Conservation (phyloP, 1,140 invertebrate genomes). For the Dendrolimus kikuchii region DNA sequence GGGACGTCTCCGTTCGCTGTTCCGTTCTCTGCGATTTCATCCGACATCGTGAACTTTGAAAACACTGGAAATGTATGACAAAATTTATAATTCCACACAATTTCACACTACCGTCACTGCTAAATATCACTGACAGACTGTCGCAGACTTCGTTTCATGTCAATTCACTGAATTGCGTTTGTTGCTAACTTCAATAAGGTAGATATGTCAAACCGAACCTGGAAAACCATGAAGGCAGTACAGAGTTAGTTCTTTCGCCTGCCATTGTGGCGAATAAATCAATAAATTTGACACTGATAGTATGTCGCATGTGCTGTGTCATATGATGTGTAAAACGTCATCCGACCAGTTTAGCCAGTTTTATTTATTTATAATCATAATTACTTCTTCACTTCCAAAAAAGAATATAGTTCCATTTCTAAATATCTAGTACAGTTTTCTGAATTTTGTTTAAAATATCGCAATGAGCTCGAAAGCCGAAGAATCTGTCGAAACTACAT, state of each 20-base stretch:
- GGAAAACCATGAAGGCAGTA: too few relatives aligned
- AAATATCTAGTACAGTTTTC: too few relatives aligned
- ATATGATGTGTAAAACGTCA: too few relatives aligned
- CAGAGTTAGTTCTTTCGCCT: too few relatives aligned
- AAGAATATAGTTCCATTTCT: too few relatives aligned
- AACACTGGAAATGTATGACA: conserved; percentile 44
- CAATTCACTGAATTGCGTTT: conserved; percentile 12
- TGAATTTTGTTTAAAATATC: background rate
- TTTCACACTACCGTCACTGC: conserved; percentile 51
- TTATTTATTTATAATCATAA: too few relatives aligned
- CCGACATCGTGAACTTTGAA: conserved; percentile 64
- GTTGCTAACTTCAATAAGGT: conserved; percentile 16
- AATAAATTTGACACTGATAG: too few relatives aligned
- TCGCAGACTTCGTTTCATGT: conserved; percentile 35
- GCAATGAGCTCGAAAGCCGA: conserved; percentile 36
- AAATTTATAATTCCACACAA: conserved; percentile 33
- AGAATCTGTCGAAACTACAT: conserved; percentile 11
- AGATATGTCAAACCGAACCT: background rate
- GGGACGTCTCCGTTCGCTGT: conserved; percentile 80
- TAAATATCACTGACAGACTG: conserved; percentile 47
- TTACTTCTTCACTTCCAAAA: too few relatives aligned
- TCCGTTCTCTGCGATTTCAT: conserved; percentile 74
- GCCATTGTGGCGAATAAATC: too few relatives aligned
- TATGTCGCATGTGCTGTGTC: too few relatives aligned
- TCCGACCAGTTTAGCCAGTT: too few relatives aligned